Evolutionary conservation across 2,113 vertebrate species (phyloP).

Genomic region (Phylloscopus trochiloides): DNA sequence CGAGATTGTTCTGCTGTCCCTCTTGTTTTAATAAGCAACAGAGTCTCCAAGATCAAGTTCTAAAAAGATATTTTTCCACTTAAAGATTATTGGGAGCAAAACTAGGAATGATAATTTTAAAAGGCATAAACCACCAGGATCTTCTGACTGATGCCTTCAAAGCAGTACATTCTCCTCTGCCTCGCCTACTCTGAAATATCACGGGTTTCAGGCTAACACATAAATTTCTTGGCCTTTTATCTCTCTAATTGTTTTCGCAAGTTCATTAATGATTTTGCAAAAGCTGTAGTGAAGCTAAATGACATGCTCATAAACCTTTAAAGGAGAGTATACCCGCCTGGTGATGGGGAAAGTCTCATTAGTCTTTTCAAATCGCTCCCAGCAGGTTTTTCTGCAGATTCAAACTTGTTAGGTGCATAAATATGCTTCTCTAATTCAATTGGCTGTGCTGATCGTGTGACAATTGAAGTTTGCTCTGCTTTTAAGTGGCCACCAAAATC

Average conservation of each 20-base stretch:
- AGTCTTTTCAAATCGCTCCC: conserved; percentile 52
- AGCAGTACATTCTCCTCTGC: conserved; percentile 4
- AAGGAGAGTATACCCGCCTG: not conserved
- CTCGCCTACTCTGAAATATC: not conserved
- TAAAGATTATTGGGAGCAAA: conserved; percentile 3
- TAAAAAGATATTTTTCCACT: not conserved
- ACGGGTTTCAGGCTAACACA: conserved; percentile 13
- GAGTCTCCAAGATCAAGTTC: not conserved
- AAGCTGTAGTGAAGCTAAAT: conserved; percentile 47
- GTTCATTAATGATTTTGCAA: conserved; percentile 64
- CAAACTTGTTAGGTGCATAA: conserved; percentile 34
- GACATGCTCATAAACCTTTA: conserved; percentile 53
- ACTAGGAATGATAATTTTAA: not conserved
- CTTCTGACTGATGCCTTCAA: not conserved
- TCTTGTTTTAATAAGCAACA: not conserved
- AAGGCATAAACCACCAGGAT: not conserved
- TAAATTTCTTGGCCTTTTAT: conserved; percentile 53
- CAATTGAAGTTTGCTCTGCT: conserved; percentile 1
- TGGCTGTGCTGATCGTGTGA: not conserved
- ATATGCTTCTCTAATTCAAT: conserved; percentile 26
- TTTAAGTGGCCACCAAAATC: not conserved
- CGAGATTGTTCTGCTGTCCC: not conserved
- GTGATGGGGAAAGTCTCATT: conserved; percentile 52
- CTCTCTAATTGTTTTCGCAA: conserved; percentile 64
- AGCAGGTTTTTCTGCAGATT: conserved; percentile 51